Base-by-base conservation (phyloP, 2,888 invertebrate species). In the Drosophila nigricruria region DNA sequence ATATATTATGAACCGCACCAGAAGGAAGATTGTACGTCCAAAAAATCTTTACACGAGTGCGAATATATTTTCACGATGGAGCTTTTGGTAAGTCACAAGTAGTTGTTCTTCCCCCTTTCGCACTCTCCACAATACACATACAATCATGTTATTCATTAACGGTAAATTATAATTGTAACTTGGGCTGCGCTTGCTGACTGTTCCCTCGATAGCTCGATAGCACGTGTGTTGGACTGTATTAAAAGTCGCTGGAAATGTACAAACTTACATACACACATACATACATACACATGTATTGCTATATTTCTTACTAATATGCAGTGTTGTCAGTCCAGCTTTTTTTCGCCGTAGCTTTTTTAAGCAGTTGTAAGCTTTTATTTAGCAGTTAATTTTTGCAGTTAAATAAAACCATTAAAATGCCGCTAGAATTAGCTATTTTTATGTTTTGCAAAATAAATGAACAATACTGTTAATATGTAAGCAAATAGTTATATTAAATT, bases 21-120 rank as follows among this genome's bases (percentile, higher is more conserved):
- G 91, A 79, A 87, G 87, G 93, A 94, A 89, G 93, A 93, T 70
- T 92, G 94, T 82, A 92, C 94, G 86, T 91, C 93, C 91, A 54
- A 87, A 90, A 79, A 96, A 96, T 93, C 96, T 96, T 3, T 93
- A 95, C 72, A 94, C 95, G 84, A 94, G 88, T 6, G 95, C 96
- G 4, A 96, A 95, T 91, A 80, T 94, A 20, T 80, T 96, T 27
- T 96, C 96, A 5, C 94, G 94, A 75, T 92, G 95, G 82, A 94
- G 94, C 70, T 96, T 95, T 91, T 95, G 95, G 96, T 96, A 92
- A 93, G 95, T 47, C 25, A 45, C 30, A 30, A 18, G 16, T 38
- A 14, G 14, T 32, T 18, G 34, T 56, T 70, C 25, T 61, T 58
- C 23, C 42, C 62, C 27, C 23, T 23, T 12, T 12, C 8, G 14